A percentile compares a stretch with the other conserved stretches of the same genome.
Evolutionary conservation across 2,888 invertebrate genomes (phyloP).

Genomic region (Brenthis hecate): DNA sequence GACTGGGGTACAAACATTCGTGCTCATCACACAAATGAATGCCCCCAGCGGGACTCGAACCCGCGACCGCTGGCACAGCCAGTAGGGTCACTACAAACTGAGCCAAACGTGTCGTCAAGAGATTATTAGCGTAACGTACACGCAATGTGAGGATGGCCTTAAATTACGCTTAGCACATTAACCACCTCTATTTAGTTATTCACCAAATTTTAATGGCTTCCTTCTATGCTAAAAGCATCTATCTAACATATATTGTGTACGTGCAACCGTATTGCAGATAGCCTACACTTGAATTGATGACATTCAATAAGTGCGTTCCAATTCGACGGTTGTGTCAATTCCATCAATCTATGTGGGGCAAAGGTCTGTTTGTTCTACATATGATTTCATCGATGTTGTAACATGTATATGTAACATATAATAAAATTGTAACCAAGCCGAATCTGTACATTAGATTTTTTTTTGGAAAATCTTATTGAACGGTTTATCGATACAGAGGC

Average conservation of each 20-base stretch:
- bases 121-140: slow-evolving; percentile 1
- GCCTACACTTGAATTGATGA: slow-evolving; percentile 22
- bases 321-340: slow-evolving; percentile 21
- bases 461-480: no score
- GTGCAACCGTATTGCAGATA: slow-evolving; percentile 9
- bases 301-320: slow-evolving; percentile 20
- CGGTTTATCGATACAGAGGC: no score
- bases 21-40: no score
- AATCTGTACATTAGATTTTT: no score
- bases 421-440: no score
- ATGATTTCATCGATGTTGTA: slow-evolving; percentile 5
- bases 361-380: slow-evolving; percentile 6
- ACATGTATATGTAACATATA: neutral
- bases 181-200: slow-evolving; percentile 29
- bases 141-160: slow-evolving; percentile 14
- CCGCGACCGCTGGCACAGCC: no score
- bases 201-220: slow-evolving; percentile 29
- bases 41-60: no score
- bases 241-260: neutral
- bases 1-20: no score
- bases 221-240: slow-evolving; percentile 24
- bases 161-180: slow-evolving; percentile 23
- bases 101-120: no score
- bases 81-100: no score
- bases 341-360: slow-evolving; percentile 12